Percentiles rank a stretch among this genome's conserved stretches.
Conservation (phyloP, 2,113 vertebrate genomes). For the Calypte anna region DNA sequence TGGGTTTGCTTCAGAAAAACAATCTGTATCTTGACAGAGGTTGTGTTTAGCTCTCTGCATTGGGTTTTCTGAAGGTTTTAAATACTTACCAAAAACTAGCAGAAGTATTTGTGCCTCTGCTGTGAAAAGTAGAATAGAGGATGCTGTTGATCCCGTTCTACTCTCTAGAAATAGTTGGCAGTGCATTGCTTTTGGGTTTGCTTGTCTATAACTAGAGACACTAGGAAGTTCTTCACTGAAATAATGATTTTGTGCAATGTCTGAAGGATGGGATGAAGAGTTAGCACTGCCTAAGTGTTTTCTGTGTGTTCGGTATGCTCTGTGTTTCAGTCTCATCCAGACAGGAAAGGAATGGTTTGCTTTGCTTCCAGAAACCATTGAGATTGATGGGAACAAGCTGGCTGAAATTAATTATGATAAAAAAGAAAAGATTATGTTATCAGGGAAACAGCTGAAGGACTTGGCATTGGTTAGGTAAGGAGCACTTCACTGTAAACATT, state of each 20-base stretch:
- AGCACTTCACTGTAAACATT: not conserved
- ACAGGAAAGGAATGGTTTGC: not conserved
- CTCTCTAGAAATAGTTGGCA: not conserved
- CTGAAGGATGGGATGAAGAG: not conserved
- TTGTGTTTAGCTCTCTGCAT: not conserved
- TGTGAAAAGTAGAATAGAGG: not conserved
- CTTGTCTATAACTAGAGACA: not conserved
- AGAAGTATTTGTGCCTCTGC: not conserved
- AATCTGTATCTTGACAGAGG: not conserved
- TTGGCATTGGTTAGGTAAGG: constrained; percentile 11
- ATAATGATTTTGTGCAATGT: not conserved
- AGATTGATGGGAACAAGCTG: not conserved
- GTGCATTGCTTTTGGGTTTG: not conserved
- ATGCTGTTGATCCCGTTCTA: not conserved
- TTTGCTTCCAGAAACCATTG: constrained; percentile 9
- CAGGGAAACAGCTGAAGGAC: not conserved
- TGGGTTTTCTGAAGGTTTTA: not conserved
- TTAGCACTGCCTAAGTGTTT: not conserved
- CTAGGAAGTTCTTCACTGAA: not conserved
- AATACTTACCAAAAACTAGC: not conserved
- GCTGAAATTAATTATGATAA: not conserved
- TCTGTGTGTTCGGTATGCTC: not conserved
- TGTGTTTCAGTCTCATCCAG: not conserved
- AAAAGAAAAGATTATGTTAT: not conserved
- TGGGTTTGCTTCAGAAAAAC: not conserved